Conservation (phyloP, 2,888 invertebrate genomes). For the Thyatira batis region DNA sequence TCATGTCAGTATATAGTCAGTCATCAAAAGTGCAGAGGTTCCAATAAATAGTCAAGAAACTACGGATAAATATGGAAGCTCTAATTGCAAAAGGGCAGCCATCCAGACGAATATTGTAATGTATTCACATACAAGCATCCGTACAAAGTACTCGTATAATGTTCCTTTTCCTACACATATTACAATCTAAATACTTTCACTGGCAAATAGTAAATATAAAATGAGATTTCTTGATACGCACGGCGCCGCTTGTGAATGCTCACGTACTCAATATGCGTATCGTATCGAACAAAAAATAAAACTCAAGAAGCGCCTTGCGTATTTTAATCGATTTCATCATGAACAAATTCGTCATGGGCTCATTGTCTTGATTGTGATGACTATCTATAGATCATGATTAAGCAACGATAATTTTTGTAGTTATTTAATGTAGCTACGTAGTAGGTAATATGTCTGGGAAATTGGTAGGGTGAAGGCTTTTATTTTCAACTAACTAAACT, state of each 20-base stretch:
- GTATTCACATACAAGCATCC: too few species aligned
- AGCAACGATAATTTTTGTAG: background rate
- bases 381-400: constrained; percentile 2
- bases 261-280: constrained; percentile 27
- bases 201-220: constrained; percentile 23
- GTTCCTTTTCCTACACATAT: constrained; percentile 15
- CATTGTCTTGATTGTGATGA: background rate
- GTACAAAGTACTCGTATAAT: constrained; percentile 19
- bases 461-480: background rate
- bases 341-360: constrained; percentile 4
- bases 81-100: too few species aligned
- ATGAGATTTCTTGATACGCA: constrained; percentile 24
- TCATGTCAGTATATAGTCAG: too few species aligned
- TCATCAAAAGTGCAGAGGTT: too few species aligned
- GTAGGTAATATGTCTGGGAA: background rate
- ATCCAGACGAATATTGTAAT: too few species aligned
- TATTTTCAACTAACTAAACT: background rate
- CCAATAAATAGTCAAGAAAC: too few species aligned
- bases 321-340: constrained; percentile 6
- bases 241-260: constrained; percentile 13
- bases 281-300: constrained; percentile 12
- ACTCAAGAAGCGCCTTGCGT: background rate
- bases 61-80: too few species aligned
- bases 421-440: background rate
- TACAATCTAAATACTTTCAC: constrained; percentile 27